Percentiles rank a stretch among this genome's conserved stretches.
Conservation (phyloP, 2,797 vertebrate species). For the Acanthiza pusilla region DNA sequence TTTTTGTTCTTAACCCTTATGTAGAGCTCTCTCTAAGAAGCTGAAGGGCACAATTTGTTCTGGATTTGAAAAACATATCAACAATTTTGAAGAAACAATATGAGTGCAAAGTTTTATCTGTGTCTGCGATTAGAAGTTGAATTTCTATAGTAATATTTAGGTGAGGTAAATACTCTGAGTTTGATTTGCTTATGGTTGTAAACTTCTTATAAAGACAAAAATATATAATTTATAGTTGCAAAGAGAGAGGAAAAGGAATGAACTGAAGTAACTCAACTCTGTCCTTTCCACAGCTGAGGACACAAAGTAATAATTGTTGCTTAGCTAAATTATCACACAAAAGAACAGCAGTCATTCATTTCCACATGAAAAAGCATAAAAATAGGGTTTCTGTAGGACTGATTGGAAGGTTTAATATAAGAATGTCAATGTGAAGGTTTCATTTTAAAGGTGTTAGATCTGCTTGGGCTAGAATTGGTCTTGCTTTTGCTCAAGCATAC, state of each 20-base stretch:
- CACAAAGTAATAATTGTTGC: slow-evolving; percentile 59
- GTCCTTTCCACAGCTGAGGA: slow-evolving; percentile 60
- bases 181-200: not conserved
- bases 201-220: slow-evolving; percentile 2
- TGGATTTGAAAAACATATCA: not conserved
- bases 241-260: slow-evolving; percentile 7
- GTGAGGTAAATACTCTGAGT: not conserved
- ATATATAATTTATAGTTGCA: not conserved
- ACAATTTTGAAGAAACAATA: not conserved
- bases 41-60: not conserved
- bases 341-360: slow-evolving; percentile 61
- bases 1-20: not conserved
- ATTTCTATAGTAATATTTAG: not conserved
- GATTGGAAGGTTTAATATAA: slow-evolving; percentile 39
- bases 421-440: slow-evolving; percentile 4
- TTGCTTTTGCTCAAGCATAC: not conserved
- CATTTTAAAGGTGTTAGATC: not conserved
- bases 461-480: not conserved
- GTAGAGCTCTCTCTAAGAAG: not conserved
- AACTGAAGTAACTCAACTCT: slow-evolving; percentile 33
- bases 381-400: slow-evolving; percentile 65
- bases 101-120: not conserved
- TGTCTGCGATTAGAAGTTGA: not conserved
- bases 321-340: slow-evolving; percentile 59
- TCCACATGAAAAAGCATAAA: slow-evolving; percentile 60